These are phyloP conservation scores for Pseudolaguvia tuberculata DNA, from an alignment of 2,113 vertebrate genomes.

Conservation along the genomic window DNA sequence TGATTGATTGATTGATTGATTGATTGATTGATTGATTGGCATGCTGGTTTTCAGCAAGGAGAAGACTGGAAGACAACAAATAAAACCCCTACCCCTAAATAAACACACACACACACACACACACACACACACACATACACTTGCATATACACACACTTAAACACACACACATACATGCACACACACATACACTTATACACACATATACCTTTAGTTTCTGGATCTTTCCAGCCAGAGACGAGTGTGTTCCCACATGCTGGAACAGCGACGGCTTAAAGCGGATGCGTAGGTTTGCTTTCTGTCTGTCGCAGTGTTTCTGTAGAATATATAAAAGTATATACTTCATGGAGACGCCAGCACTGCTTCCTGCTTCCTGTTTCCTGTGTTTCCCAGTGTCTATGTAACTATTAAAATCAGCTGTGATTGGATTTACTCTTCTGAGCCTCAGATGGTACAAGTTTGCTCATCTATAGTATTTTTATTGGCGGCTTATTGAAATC, in stretches of 20 bases:
- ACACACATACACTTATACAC: neutral
- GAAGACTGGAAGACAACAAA: neutral
- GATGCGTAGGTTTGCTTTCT: slow-evolving; percentile 96
- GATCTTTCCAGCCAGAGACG: slow-evolving; percentile 95
- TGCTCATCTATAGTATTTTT: neutral
- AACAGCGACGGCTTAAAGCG: slow-evolving; percentile 98
- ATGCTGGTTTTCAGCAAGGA: neutral
- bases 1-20: no score
- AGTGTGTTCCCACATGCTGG: slow-evolving; percentile 96
- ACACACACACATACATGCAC: no score
- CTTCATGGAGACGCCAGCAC: no score
- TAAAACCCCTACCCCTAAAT: neutral
- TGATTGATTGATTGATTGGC: no score
- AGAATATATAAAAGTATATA: neutral
- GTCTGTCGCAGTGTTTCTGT: slow-evolving; percentile 97
- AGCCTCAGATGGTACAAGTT: neutral
- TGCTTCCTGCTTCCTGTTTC: no score
- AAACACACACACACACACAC: slow-evolving; percentile 25
- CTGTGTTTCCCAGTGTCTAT: no score
- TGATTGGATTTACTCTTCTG: no score
- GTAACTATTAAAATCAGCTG: no score
- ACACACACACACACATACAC: neutral
- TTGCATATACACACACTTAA: no score
- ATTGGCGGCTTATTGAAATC: neutral
- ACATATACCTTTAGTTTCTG: slow-evolving; percentile 89